Evolutionary conservation across 2,113 vertebrate species (phyloP).

Genomic region (Polypterus senegalus): DNA sequence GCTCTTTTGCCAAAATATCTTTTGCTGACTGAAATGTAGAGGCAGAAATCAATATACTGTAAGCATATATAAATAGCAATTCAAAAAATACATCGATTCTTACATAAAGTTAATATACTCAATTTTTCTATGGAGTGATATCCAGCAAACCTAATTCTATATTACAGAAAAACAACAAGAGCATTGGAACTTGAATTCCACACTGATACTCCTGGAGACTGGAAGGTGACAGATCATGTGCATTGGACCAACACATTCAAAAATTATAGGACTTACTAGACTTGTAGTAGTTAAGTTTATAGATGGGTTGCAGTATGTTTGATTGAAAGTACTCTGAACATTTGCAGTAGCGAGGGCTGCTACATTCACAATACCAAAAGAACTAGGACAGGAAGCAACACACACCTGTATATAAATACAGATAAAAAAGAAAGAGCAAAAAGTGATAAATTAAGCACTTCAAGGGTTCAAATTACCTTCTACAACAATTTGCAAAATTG

Average conservation of each 20-base stretch:
- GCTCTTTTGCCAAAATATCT: constrained; percentile 38
- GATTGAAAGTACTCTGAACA: constrained; percentile 16
- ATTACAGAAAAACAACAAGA: too few relatives aligned
- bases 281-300: constrained; percentile 25
- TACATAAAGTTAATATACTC: too few relatives aligned
- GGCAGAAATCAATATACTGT: neutral
- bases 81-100: too few relatives aligned
- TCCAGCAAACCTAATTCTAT: too few relatives aligned
- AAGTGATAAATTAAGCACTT: too few relatives aligned
- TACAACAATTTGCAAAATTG: too few relatives aligned
- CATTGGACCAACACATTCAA: neutral
- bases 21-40: constrained; percentile 31
- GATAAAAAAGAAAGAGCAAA: too few relatives aligned
- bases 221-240: neutral
- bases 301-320: constrained; percentile 44
- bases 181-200: too few relatives aligned
- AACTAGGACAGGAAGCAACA: constrained; percentile 46
- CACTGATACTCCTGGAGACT: neutral
- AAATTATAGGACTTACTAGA: constrained; percentile 27
- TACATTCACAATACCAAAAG: constrained; percentile 2
- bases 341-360: accelerated
- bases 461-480: too few relatives aligned
- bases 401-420: too few relatives aligned
- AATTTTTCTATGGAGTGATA: too few relatives aligned
- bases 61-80: too few relatives aligned